Base-by-base conservation (phyloP, 2,797 vertebrate species). In the Gymnothorax javanicus region DNA sequence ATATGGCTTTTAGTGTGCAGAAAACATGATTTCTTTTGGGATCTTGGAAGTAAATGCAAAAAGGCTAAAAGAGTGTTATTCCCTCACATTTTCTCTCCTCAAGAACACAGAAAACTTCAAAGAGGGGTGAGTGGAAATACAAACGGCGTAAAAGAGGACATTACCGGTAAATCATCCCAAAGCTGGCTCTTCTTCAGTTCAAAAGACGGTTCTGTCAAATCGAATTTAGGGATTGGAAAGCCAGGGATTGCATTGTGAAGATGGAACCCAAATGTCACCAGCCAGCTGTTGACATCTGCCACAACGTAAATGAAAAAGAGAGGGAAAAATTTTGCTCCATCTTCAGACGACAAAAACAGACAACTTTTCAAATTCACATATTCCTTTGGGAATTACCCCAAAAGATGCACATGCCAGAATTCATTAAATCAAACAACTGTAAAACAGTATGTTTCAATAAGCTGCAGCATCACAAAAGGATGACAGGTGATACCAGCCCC, bases 191-290 rank as follows among this genome's bases (percentile, higher is more conserved):
- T 99, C 90, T 93, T 93, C 87, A 99, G 96, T 89, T 99, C 98
- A 0, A 99, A 99, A 0, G 98, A 99, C 0, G 97, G 97, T 92
- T 97, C 95, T 86, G 96, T 97, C 93, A 99, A 94, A 92, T 98
- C 98, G 89, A 99, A 98, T 92, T 98, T 98, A 0, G 98, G 98
- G 60, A 98, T 96, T 0, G 97, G 97, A 92, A 98, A 99, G 54
- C 98, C 98, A 89, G 99, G 98, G 92, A 99, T 99, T 89, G 97
- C 98, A 89, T 99, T 99, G 94, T 99, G 98, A 86, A 99, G 97
- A 93, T 99, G 98, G 94, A 99, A 99, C 83, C 99, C 99, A 2
- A 99, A 99, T n/a, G 98, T 99, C 91, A 99, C 97, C 77, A 99
- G 96, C 99, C 99, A 99, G 94, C 97, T 99, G 96, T 99, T 99